phyloP scores from a whole-genome alignment of 2,888 invertebrate species.

The Disparrhopalites patrizii region DNA sequence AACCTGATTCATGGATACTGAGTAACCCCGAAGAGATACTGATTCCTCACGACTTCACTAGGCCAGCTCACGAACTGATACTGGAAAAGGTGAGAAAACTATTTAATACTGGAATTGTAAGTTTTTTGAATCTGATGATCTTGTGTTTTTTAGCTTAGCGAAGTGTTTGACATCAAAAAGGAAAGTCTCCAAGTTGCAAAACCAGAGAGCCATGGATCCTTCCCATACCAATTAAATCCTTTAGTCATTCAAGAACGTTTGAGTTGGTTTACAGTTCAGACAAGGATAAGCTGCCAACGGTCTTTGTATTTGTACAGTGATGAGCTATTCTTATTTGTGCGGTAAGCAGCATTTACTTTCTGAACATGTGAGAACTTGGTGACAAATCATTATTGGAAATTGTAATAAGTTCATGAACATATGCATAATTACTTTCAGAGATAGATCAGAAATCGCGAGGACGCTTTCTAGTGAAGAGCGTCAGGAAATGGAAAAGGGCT shows the following conservation, averaged over 20 bases:
- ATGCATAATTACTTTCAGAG: neutral
- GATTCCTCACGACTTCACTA: conserved; percentile 39
- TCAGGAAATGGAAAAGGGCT: conserved; percentile 8
- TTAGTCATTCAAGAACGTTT: conserved; percentile 12
- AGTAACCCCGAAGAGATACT: conserved; percentile 32
- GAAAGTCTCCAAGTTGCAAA: conserved; percentile 21
- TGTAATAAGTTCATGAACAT: neutral
- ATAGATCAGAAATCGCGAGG: conserved; percentile 13
- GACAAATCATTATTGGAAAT: neutral
- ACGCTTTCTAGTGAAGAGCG: neutral
- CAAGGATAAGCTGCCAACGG: conserved; percentile 3
- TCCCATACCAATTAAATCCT: conserved; percentile 12
- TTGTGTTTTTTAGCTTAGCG: neutral
- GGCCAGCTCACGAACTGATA: conserved; percentile 34
- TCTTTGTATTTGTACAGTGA: conserved; percentile 36
- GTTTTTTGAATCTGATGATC: neutral
- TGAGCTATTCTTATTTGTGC: conserved; percentile 35
- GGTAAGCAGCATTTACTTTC: conserved; percentile 21
- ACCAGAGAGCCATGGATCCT: conserved; percentile 18
- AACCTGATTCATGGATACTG: conserved; percentile 28
- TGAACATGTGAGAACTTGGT: neutral
- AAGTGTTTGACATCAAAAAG: conserved; percentile 10
- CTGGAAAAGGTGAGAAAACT: conserved; percentile 35
- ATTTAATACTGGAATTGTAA: neutral
- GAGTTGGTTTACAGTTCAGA: conserved; percentile 14